These are phyloP conservation scores for Spodoptera frugiperda DNA, from an alignment of 1,140 invertebrate genomes.

Conservation along the genomic window DNA sequence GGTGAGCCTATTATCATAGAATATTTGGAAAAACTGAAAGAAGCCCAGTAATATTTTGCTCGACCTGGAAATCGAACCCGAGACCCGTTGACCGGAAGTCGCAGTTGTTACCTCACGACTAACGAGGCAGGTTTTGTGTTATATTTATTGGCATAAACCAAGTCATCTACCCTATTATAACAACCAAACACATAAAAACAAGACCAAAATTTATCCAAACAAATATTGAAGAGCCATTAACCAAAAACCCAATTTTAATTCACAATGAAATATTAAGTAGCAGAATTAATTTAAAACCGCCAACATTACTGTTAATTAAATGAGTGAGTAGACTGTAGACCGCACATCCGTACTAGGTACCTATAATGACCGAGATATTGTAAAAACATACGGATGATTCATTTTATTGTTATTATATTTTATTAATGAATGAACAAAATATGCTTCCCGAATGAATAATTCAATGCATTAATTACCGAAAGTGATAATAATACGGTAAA, in stretches of 20 bases:
- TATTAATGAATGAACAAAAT: slow-evolving; percentile 22
- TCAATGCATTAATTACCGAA: background rate
- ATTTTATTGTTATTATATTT: background rate
- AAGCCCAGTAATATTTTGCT: too few relatives aligned
- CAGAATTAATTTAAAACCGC: slow-evolving; percentile 11
- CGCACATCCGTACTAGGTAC: background rate
- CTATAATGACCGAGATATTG: slow-evolving; percentile 1
- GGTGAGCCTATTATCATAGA: too few relatives aligned
- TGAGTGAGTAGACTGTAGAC: slow-evolving; percentile 20
- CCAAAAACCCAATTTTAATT: slow-evolving; percentile 26
- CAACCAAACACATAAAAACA: too few relatives aligned
- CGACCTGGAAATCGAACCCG: too few relatives aligned
- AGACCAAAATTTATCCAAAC: too few relatives aligned
- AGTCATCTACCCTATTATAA: too few relatives aligned
- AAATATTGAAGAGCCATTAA: background rate
- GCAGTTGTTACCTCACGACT: too few relatives aligned
- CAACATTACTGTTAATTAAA: slow-evolving; percentile 39
- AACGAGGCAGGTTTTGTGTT: too few relatives aligned
- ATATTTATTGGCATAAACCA: too few relatives aligned
- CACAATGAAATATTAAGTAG: background rate
- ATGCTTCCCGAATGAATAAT: background rate
- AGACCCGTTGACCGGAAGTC: too few relatives aligned
- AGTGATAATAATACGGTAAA: background rate
- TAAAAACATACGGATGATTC: slow-evolving; percentile 21
- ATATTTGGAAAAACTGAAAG: too few relatives aligned